Conservation (phyloP, 64 coral and sea anemone species). For the Montipora capricornis region DNA sequence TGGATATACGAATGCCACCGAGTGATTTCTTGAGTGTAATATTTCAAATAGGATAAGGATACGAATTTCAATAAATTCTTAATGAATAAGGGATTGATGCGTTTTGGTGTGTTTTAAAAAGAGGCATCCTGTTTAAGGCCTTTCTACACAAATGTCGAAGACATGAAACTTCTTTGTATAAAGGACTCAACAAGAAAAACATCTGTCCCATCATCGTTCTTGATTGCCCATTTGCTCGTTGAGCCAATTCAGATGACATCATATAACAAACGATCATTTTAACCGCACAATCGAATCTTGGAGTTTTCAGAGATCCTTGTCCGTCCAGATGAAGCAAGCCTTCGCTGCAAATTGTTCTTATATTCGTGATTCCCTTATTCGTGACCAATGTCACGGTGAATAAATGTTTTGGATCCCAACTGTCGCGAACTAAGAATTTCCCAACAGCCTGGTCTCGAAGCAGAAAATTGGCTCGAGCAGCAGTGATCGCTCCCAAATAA, state of each 20-base stretch:
- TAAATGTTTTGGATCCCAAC: conserved; percentile 63
- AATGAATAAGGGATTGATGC: conserved; percentile 4
- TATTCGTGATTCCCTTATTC: conserved; percentile 44
- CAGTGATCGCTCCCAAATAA: conserved; percentile 70
- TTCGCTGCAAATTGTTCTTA: conserved; percentile 44
- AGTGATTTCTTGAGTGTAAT: too few species aligned
- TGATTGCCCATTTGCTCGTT: background rate
- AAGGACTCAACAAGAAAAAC: conserved; percentile 38
- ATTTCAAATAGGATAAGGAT: too few species aligned
- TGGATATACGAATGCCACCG: too few species aligned
- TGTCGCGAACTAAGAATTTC: conserved; percentile 72
- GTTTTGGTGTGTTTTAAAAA: background rate
- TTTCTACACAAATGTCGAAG: conserved; percentile 69
- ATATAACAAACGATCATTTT: conserved; percentile 67
- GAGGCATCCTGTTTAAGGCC: conserved; percentile 24
- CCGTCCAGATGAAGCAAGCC: conserved; percentile 47
- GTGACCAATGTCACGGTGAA: conserved; percentile 63
- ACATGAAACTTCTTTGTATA: conserved; percentile 47
- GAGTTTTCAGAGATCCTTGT: background rate
- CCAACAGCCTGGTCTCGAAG: conserved; percentile 58
- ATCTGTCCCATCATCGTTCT: too few species aligned
- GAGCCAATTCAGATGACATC: conserved; percentile 26
- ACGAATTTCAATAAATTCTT: conserved; percentile 51
- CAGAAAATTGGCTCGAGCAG: conserved; percentile 53
- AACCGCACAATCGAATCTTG: conserved; percentile 69